Evolutionary conservation across 2,113 vertebrate species (phyloP), one percentile per base, ranked within the genome.

Genomic region (Peromyscus maniculatus): DNA sequence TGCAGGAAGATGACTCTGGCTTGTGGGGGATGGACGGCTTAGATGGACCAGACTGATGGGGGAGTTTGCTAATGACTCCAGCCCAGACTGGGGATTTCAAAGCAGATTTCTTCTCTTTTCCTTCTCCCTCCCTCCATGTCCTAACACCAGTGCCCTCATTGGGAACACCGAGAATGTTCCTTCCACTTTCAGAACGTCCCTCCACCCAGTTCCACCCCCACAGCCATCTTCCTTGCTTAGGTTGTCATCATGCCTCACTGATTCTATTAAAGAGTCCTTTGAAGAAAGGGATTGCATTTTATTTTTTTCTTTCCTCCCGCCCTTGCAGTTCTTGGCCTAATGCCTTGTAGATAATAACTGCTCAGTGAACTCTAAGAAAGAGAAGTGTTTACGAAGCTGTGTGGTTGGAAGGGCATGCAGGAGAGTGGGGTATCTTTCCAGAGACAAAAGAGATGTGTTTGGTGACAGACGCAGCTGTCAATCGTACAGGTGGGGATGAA

Each of bases 121-220:
- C 13, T 46, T 62, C 12, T 13, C 13, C 36, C 52, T 36, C 57
- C 59, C 74, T 17, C 16, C 1, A 0, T 22, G 62, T 93, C 72
- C 82, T 94, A 95, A 91, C 16, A 95, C 93, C 89, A 92, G 89
- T 94, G 97, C 90, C 97, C 80, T 91, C 43, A 39, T 46, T 59
- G 33, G 79, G 89, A 97, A 94, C 87, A 62, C 62, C 28, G 72
- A 82, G 86, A 82, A 92, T 67, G 77, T 95, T 98, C 97, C 46
- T 91, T 97, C 87, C 89, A 36, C 55, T 71, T 55, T 89, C 87
- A 79, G 93, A 74, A 95, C 93, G 91, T 94, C 91, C 72, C 94
- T 96, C 93, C 87, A 97, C 87, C 95, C 93, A 96, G 16, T 72
- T 97, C 95, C 82, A 91, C 96, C 82, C 82, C 83, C 91, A 89